Conservation (phyloP, 1,140 invertebrate species). For the Trichonephila clavipes region DNA sequence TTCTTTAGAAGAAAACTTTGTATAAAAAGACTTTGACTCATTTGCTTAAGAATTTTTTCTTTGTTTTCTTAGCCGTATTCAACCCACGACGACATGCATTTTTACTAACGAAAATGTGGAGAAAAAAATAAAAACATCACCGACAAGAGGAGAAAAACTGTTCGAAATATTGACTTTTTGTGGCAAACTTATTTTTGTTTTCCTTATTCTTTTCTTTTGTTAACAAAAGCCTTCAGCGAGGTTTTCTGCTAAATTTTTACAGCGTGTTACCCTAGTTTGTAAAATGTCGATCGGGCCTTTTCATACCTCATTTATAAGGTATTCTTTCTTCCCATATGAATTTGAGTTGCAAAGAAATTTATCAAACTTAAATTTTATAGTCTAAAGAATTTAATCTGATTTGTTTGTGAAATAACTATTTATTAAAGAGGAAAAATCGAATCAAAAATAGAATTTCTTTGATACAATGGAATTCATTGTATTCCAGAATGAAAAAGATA, state of each 20-base stretch:
- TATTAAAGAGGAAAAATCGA: too few relatives aligned
- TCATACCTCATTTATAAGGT: slow-evolving; percentile 26
- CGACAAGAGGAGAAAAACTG: slow-evolving; percentile 22
- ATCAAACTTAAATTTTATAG: slow-evolving; percentile 4
- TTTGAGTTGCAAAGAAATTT: slow-evolving; percentile 1
- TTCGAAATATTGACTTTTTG: slow-evolving; percentile 48
- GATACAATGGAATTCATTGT: too few relatives aligned
- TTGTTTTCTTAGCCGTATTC: neutral
- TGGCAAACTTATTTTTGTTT: slow-evolving; percentile 2
- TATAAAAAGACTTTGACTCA: slow-evolving; percentile 9
- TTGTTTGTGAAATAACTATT: neutral
- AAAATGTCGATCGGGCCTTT: slow-evolving; percentile 8
- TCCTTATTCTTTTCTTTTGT: slow-evolving; percentile 6
- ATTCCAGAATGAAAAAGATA: too few relatives aligned
- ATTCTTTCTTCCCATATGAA: neutral
- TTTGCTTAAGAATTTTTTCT: slow-evolving; percentile 34
- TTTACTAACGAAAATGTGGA: neutral
- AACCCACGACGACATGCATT: neutral
- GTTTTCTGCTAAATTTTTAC: slow-evolving; percentile 29
- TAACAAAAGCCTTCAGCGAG: slow-evolving; percentile 8
- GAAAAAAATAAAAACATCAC: slow-evolving; percentile 33
- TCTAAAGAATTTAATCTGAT: neutral
- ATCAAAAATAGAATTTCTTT: too few relatives aligned
- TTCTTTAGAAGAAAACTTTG: slow-evolving; percentile 18
- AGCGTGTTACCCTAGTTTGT: neutral